Conservation (phyloP, 2,113 vertebrate species). For the Dasypus novemcinctus region DNA sequence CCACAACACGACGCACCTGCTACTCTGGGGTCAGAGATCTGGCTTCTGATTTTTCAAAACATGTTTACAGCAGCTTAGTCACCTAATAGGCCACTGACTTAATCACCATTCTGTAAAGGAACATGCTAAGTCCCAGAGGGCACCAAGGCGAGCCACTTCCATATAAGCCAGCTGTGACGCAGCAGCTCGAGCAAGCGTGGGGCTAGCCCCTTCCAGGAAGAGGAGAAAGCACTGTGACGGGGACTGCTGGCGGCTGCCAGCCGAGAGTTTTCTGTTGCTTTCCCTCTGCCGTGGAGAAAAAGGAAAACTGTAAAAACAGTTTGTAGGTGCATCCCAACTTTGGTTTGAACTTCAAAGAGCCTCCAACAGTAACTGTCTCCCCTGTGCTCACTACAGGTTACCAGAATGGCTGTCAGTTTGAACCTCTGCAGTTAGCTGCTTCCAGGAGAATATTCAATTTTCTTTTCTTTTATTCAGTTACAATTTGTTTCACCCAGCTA, state of each 20-base stretch:
- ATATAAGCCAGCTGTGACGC: not conserved
- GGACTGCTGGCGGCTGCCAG: not conserved
- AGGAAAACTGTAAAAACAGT: not conserved
- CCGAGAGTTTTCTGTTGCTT: not conserved
- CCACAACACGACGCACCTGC: not conserved
- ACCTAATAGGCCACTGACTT: not conserved
- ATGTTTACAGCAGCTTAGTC: not conserved
- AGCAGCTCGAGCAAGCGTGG: rapidly evolving
- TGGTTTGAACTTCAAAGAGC: not conserved
- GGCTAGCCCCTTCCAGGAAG: not conserved
- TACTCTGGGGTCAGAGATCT: not conserved
- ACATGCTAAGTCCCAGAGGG: not conserved
- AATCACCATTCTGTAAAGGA: not conserved
- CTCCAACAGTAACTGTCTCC: not conserved
- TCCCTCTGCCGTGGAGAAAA: not conserved
- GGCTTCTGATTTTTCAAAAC: not conserved
- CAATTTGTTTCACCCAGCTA: not conserved
- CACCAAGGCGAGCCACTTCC: not conserved
- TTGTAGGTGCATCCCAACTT: not conserved
- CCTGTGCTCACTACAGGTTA: not conserved
- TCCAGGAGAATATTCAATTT: not conserved
- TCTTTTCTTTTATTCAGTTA: not conserved
- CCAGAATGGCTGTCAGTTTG: not conserved
- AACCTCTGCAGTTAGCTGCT: not conserved
- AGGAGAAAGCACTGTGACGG: not conserved